Evolutionary conservation across 2,113 vertebrate species (phyloP).

Genomic region (Arizona elegans): DNA sequence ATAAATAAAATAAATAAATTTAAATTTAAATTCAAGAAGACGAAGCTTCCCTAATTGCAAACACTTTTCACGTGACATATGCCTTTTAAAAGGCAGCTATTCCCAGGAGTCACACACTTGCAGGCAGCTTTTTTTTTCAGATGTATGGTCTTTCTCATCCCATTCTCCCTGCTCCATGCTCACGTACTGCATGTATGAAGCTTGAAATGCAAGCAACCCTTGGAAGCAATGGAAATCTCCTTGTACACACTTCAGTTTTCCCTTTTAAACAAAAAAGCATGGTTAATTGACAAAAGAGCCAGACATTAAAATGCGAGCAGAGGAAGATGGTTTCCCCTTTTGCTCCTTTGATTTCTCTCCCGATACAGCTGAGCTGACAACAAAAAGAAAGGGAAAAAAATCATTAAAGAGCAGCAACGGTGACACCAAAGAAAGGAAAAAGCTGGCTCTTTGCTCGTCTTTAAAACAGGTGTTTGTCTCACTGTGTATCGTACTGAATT

Average conservation of each 20-base stretch:
- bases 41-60: background rate
- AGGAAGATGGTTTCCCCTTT: accelerated
- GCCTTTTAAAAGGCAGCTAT: background rate
- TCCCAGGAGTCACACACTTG: background rate
- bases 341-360: constrained; percentile 45
- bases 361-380: constrained; percentile 41
- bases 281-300: constrained; percentile 45
- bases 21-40: too few relatives aligned
- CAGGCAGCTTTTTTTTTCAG: background rate
- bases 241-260: constrained; percentile 34
- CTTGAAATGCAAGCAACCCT: constrained; percentile 16
- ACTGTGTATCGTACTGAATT: constrained; percentile 32
- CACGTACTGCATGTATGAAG: background rate
- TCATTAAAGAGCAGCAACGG: constrained; percentile 42
- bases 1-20: too few relatives aligned
- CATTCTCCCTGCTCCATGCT: background rate
- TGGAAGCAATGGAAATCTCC: constrained; percentile 43
- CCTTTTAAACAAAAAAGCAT: constrained; percentile 42
- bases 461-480: constrained; percentile 45
- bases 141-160: background rate
- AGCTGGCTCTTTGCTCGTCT: constrained; percentile 44
- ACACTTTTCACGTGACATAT: background rate
- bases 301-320: constrained; percentile 42
- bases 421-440: constrained; percentile 10
- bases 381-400: constrained; percentile 5